A percentile compares a stretch with the other conserved stretches of the same genome.
Conservation (phyloP, 2,888 invertebrate genomes). For the Calliphora vomitoria region DNA sequence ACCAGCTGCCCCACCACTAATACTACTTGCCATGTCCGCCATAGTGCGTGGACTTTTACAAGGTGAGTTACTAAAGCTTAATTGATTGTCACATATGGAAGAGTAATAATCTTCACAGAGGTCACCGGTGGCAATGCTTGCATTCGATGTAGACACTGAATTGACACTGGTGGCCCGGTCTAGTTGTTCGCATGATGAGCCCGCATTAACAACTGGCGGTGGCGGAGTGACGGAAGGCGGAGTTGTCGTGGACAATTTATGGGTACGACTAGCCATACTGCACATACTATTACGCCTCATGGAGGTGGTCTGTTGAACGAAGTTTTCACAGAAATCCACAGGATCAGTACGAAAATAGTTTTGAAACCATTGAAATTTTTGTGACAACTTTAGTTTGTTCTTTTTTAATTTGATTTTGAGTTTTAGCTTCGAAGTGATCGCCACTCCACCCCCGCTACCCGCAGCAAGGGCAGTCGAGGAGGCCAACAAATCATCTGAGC, state of each 20-base stretch:
- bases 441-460: slow-evolving; percentile 64
- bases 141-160: slow-evolving; percentile 73
- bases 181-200: slow-evolving; percentile 61
- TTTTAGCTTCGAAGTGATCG: slow-evolving; percentile 74
- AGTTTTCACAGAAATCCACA: slow-evolving; percentile 79
- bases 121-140: slow-evolving; percentile 73
- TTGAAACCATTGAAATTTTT: slow-evolving; percentile 78
- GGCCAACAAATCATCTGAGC: slow-evolving; percentile 11
- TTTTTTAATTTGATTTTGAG: slow-evolving; percentile 77
- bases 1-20: slow-evolving; percentile 60
- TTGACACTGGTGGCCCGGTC: slow-evolving; percentile 42
- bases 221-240: slow-evolving; percentile 67
- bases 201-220: slow-evolving; percentile 18
- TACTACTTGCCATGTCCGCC: slow-evolving; percentile 75
- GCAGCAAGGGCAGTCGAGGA: slow-evolving; percentile 25
- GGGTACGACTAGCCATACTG: slow-evolving; percentile 76
- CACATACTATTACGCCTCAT: slow-evolving; percentile 78
- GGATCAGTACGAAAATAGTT: slow-evolving; percentile 80
- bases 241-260: slow-evolving; percentile 73
- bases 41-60: slow-evolving; percentile 80
- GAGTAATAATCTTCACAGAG: slow-evolving; percentile 80
- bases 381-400: slow-evolving; percentile 76
- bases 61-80: slow-evolving; percentile 81
- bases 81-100: slow-evolving; percentile 81
- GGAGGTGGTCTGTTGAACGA: slow-evolving; percentile 78